phyloP scores from a whole-genome alignment of 2,113 vertebrate species.

The Mungos mungo region DNA sequence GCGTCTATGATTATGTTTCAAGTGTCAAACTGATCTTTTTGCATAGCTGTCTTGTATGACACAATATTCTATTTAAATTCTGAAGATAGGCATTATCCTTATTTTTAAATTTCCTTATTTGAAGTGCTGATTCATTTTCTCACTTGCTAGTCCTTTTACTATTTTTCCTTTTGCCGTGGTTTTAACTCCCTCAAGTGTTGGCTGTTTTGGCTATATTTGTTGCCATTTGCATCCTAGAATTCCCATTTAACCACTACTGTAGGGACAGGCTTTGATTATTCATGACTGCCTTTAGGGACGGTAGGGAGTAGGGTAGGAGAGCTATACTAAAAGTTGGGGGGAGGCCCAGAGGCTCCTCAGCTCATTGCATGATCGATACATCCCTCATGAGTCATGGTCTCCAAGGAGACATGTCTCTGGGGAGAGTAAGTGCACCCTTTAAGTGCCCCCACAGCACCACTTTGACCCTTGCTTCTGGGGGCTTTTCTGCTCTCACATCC shows the following conservation, averaged over 20 bases:
- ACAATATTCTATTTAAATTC: background rate
- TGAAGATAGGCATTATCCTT: background rate
- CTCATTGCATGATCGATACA: background rate
- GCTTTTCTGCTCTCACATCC: background rate
- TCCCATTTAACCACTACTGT: background rate
- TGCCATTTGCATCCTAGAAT: background rate
- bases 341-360: background rate
- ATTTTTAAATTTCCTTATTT: background rate
- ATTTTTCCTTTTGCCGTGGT: background rate
- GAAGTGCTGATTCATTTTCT: background rate
- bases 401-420: background rate
- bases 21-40: background rate
- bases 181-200: background rate
- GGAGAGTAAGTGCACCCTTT: background rate
- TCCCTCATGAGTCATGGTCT: background rate
- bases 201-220: background rate
- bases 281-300: background rate
- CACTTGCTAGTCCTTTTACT: accelerated
- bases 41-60: background rate
- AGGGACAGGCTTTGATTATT: background rate
- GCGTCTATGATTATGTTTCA: background rate
- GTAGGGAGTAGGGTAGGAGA: background rate
- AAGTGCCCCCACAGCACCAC: background rate
- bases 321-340: background rate
- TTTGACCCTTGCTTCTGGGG: background rate